A percentile compares a stretch with the other conserved stretches of the same genome.
phyloP scores from a whole-genome alignment of 2,113 vertebrate genomes.

The Crotalus tigris region DNA sequence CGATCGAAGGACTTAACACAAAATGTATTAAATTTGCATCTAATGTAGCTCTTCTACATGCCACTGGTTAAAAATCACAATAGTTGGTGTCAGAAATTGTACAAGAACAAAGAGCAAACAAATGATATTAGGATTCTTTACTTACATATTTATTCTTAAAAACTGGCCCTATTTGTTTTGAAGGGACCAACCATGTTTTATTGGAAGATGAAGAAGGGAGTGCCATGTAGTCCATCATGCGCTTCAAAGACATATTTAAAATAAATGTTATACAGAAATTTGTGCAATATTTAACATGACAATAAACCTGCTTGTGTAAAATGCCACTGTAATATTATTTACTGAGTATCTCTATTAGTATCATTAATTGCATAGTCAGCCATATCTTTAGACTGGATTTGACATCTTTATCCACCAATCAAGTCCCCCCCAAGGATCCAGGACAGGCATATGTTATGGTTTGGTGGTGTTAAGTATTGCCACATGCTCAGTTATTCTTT shows the following conservation, averaged over 20 bases:
- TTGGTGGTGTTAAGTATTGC: too few species aligned
- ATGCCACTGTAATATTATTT: not conserved
- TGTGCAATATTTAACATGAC: not conserved
- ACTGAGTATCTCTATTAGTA: not conserved
- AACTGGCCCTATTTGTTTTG: not conserved
- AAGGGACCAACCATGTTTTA: not conserved
- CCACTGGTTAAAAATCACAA: not conserved
- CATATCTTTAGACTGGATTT: too few species aligned
- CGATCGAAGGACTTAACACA: too few species aligned
- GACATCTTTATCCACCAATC: too few species aligned
- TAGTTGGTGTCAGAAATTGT: not conserved
- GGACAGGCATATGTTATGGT: too few species aligned
- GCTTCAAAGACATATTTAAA: not conserved
- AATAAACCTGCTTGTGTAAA: not conserved
- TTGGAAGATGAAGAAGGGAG: not conserved
- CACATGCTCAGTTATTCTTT: too few species aligned
- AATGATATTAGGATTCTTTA: not conserved
- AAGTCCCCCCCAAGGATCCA: too few species aligned
- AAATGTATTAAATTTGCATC: not conserved
- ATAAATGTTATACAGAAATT: not conserved
- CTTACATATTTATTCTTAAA: not conserved
- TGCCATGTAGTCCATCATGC: not conserved
- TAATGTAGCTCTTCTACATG: not conserved
- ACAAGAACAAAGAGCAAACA: not conserved
- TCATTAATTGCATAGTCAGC: too few species aligned